Evolutionary conservation across 1,140 invertebrate genomes (phyloP).

Genomic region (Hetaerina americana): DNA sequence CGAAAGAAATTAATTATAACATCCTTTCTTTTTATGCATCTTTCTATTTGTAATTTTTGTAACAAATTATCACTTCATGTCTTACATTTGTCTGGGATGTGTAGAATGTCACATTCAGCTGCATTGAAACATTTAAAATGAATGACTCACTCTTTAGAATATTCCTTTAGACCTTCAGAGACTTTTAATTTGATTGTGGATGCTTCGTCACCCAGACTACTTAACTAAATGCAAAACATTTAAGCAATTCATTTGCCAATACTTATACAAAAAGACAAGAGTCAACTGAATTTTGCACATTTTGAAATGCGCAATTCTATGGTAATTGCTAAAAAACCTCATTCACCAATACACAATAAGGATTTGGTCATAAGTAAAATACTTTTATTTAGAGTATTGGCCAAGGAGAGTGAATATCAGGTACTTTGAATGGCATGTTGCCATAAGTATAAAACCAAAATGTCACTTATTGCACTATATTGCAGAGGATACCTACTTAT

Average conservation of each 20-base stretch:
- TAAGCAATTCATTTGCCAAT: not conserved
- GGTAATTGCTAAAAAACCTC: not conserved
- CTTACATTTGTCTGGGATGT: not conserved
- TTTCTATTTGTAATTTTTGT: not conserved
- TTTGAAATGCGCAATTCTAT: not conserved
- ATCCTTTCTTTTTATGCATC: not conserved
- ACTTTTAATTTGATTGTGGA: not conserved
- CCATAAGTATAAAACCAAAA: not conserved
- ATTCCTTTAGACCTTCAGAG: not conserved
- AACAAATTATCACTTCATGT: not conserved
- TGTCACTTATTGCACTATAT: not conserved
- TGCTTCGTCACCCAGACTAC: not conserved
- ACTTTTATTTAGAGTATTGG: not conserved
- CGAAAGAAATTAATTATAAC: not conserved
- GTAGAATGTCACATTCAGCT: not conserved
- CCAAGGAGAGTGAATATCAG: not conserved
- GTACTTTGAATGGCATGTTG: not conserved
- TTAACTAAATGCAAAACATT: not conserved
- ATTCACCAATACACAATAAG: not conserved
- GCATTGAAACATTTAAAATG: too few relatives aligned
- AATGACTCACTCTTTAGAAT: not conserved
- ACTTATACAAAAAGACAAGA: not conserved
- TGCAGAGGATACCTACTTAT: not conserved
- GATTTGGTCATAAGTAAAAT: too few relatives aligned
- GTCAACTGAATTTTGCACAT: too few relatives aligned